Conservation (phyloP, 2,888 invertebrate species). For the Polydrusus pterygomalis region DNA sequence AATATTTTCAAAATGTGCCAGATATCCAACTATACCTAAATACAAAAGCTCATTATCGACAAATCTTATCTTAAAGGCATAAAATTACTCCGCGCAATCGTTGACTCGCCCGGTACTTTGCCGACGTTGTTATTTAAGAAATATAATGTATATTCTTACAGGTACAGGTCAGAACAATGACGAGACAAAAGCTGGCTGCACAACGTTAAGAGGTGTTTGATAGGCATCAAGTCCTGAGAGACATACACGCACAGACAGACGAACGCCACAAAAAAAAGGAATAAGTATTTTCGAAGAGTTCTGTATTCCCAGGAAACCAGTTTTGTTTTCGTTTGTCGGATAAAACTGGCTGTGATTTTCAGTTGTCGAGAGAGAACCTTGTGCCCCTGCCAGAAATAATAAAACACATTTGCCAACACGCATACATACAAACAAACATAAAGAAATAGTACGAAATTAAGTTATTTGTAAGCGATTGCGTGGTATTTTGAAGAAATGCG, state of each 20-base stretch:
- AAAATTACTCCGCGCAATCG: too few species aligned
- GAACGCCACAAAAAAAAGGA: conserved; percentile 9
- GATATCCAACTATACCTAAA: too few species aligned
- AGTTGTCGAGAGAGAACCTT: conserved; percentile 8
- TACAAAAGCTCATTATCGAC: too few species aligned
- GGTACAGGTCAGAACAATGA: conserved; percentile 70
- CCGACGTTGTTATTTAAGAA: too few species aligned
- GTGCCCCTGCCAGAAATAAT: conserved; percentile 13
- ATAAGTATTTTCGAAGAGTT: conserved; percentile 18
- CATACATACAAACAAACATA: background rate
- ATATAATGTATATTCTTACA: conserved; percentile 34
- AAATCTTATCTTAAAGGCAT: too few species aligned
- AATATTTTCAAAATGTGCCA: too few species aligned
- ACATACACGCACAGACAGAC: background rate
- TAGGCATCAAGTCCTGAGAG: conserved; percentile 67
- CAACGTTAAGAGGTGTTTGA: conserved; percentile 70
- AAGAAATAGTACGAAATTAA: background rate
- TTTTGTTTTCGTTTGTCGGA: conserved; percentile 23
- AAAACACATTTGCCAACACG: background rate
- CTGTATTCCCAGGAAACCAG: conserved; percentile 4
- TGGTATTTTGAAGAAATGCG: conserved; percentile 7
- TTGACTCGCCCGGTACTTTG: too few species aligned
- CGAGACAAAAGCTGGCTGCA: conserved; percentile 74
- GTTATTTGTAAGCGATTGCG: background rate
- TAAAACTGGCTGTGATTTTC: conserved; percentile 37